These are phyloP conservation scores for Onychomys leucogaster DNA, from an alignment of 2,797 vertebrate species.

Conservation along the genomic window DNA sequence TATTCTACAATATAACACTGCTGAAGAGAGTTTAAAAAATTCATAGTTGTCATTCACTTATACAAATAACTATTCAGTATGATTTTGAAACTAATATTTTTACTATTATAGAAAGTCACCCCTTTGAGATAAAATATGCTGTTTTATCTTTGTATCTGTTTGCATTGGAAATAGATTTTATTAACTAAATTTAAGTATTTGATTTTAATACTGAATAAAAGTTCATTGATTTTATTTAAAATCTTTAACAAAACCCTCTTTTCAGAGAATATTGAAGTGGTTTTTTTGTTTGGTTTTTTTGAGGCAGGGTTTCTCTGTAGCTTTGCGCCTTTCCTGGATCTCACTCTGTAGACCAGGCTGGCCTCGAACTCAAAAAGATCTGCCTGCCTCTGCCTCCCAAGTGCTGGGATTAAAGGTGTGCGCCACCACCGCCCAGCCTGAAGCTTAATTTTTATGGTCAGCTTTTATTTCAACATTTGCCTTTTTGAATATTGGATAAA, in stretches of 20 bases:
- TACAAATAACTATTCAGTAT: background rate
- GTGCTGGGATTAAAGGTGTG: no score
- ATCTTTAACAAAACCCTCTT: constrained; percentile 12
- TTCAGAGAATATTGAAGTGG: constrained; percentile 13
- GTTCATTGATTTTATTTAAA: constrained; percentile 12
- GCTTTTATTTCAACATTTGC: constrained; percentile 38
- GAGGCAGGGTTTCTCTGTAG: no score
- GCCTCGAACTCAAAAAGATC: no score
- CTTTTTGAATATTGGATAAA: background rate
- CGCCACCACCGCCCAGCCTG: no score
- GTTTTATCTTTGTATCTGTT: constrained; percentile 17
- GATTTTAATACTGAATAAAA: constrained; percentile 47
- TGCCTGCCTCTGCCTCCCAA: no score
- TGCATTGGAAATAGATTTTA: constrained; percentile 39
- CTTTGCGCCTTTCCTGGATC: no score
- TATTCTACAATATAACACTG: background rate
- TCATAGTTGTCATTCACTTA: background rate
- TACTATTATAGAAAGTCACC: constrained; percentile 29
- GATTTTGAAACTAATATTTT: constrained; percentile 7
- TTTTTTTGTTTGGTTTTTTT: no score
- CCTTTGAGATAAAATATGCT: constrained; percentile 20
- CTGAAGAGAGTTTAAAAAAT: background rate
- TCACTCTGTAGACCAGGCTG: no score
- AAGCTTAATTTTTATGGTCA: background rate
- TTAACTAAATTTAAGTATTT: constrained; percentile 41